Base-by-base conservation (phyloP, 2,113 vertebrate genomes). In the Propithecus coquereli region DNA sequence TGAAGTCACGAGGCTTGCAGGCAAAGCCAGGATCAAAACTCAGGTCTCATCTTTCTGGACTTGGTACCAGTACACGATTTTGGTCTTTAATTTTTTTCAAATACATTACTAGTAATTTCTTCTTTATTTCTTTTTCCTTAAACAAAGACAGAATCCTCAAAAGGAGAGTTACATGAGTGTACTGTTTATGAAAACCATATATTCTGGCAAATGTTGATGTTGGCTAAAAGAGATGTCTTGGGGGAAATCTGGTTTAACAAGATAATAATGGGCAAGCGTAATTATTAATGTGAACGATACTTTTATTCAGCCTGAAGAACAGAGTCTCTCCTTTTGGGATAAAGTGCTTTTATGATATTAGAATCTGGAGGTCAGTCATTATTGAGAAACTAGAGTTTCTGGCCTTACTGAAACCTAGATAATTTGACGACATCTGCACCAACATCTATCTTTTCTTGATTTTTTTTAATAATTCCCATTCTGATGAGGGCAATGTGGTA, bases 211-310 rank as follows among this genome's bases (percentile, higher is more conserved):
- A 77, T 85, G 66, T 95, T 57, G 23, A 34, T 77, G 3, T 22
- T 80, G 18, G 52, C 57, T 81, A 57, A 95, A 89, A 95, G 47
- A 73, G 30, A 50, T 87, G 2, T 87, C 45, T 79, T 89, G 8
- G 34, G 61, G 61, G 43, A 91, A 94, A 77, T 73, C 17, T 61
- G 40, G 57, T 30, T 91, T 96, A 91, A 89, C 22, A 93, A 84
- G 5, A 80, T 94, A n/a, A 14, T 71, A 59, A 86, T n/a, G 40
- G 20, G 30, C 22, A 81, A 61, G 40, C 86, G 1, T 86, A 63
- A 54, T 54, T 94, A 57, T 91, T 80, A 90, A 63, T 70, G 65
- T 45, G 4, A 37, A 43, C 20, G 37, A 30, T 84, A 34, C 80
- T 61, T 70, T 65, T 30, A 82, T 83, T 66, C 50, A 59, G 2